A percentile compares a stretch with the other conserved stretches of the same genome.
These are phyloP conservation scores for Benitochromis conjunctus DNA, from an alignment of 2,113 vertebrate species.

Conservation along the genomic window DNA sequence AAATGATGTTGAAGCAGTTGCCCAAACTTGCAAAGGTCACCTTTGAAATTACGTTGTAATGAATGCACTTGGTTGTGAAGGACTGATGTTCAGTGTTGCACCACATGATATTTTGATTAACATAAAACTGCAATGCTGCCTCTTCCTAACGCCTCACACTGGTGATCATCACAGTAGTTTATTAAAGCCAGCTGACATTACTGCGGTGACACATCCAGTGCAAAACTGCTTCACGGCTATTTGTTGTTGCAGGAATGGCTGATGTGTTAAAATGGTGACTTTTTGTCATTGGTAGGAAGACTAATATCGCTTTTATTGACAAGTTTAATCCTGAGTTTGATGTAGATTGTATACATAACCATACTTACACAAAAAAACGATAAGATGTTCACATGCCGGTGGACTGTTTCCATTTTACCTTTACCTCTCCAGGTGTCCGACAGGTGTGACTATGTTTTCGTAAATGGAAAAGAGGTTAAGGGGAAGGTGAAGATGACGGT, in stretches of 20 bases:
- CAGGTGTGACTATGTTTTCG: slow-evolving; percentile 89
- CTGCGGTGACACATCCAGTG: slow-evolving; percentile 37
- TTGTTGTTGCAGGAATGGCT: slow-evolving; percentile 43
- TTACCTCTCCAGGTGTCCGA: slow-evolving; percentile 83
- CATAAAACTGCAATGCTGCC: slow-evolving; percentile 64
- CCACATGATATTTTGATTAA: slow-evolving; percentile 63
- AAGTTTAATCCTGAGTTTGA: slow-evolving; percentile 4
- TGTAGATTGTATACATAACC: slow-evolving; percentile 20
- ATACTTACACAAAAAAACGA: slow-evolving; percentile 15
- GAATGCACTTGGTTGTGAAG: slow-evolving; percentile 53
- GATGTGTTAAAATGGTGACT: slow-evolving; percentile 51
- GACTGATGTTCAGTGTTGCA: slow-evolving; percentile 48
- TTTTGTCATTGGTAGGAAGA: slow-evolving; percentile 41
- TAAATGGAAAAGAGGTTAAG: slow-evolving; percentile 91
- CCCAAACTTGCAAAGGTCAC: slow-evolving; percentile 60
- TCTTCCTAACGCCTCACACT: slow-evolving; percentile 44
- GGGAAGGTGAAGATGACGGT: slow-evolving; percentile 83
- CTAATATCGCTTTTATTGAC: slow-evolving; percentile 13
- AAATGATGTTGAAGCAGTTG: slow-evolving; percentile 26
- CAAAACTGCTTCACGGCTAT: slow-evolving; percentile 44
- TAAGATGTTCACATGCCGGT: neutral
- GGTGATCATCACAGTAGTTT: slow-evolving; percentile 59
- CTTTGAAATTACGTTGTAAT: slow-evolving; percentile 49
- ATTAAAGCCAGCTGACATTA: slow-evolving; percentile 62
- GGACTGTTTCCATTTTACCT: neutral